phyloP scores from a whole-genome alignment of 2,113 vertebrate species.

The Shinisaurus crocodilurus region DNA sequence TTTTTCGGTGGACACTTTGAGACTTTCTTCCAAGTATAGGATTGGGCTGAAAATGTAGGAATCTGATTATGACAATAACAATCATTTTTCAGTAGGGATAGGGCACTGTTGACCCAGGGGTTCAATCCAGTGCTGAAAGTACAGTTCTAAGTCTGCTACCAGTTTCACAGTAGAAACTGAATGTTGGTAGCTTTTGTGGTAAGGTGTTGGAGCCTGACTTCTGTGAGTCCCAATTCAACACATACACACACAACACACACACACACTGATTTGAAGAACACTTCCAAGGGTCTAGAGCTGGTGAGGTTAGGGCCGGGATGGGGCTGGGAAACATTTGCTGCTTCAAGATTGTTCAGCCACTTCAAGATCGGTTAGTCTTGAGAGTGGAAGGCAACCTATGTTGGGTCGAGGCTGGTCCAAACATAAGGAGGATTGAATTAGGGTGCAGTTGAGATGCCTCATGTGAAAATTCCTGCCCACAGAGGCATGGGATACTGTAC shows the following conservation, averaged over 20 bases:
- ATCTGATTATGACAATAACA: slow-evolving; percentile 12
- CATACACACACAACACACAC: too few species aligned
- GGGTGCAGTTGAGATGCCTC: neutral
- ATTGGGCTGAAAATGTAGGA: slow-evolving; percentile 5
- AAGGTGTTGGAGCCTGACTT: neutral
- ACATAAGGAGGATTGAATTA: neutral
- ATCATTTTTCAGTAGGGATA: slow-evolving; percentile 24
- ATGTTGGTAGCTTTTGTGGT: neutral
- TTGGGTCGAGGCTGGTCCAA: neutral
- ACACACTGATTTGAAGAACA: neutral
- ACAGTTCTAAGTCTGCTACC: neutral
- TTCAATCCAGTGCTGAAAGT: neutral
- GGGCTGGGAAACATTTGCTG: neutral
- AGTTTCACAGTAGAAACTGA: neutral
- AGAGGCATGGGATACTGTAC: neutral
- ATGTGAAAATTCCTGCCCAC: neutral
- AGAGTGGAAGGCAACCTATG: neutral
- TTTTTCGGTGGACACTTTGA: too few species aligned
- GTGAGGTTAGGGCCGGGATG: neutral
- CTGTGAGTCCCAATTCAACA: neutral
- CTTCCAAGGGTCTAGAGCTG: neutral
- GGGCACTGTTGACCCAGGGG: neutral
- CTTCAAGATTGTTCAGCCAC: neutral
- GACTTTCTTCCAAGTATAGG: neutral
- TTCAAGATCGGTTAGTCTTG: neutral